phyloP scores from a whole-genome alignment of 2,888 invertebrate genomes.

The Cetonia aurata region DNA sequence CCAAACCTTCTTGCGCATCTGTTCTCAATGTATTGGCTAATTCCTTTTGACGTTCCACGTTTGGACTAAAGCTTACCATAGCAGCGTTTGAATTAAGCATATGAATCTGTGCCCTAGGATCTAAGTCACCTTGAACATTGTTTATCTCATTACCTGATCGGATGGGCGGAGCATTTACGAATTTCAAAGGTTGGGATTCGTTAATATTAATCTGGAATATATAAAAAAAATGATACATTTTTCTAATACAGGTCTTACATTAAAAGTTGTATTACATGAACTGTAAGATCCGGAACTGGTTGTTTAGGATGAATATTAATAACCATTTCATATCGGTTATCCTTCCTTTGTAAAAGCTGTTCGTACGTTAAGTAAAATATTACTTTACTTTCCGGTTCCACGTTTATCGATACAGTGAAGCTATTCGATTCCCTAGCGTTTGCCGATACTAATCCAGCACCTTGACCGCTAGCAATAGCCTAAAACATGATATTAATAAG shows the following conservation, averaged over 20 bases:
- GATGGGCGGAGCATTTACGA: constrained; percentile 74
- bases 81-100: constrained; percentile 56
- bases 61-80: constrained; percentile 71
- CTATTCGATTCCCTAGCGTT: constrained; percentile 79
- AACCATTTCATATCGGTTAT: constrained; percentile 77
- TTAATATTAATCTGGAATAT: constrained; percentile 70
- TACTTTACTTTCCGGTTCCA: constrained; percentile 74
- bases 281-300: constrained; percentile 74
- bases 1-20: constrained; percentile 67
- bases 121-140: constrained; percentile 67
- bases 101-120: constrained; percentile 59
- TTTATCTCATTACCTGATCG: constrained; percentile 76
- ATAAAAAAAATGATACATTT: neutral
- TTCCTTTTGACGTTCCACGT: constrained; percentile 71
- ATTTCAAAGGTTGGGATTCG: constrained; percentile 73
- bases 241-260: neutral
- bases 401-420: constrained; percentile 77
- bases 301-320: constrained; percentile 79
- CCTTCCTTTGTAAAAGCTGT: constrained; percentile 74
- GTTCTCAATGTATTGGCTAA: constrained; percentile 65
- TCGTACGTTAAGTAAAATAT: constrained; percentile 81
- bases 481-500: constrained; percentile 51
- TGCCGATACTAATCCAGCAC: constrained; percentile 73
- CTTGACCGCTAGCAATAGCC: constrained; percentile 71
- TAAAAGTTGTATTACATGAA: constrained; percentile 63